A percentile compares a stretch with the other conserved stretches of the same genome.
phyloP scores from a whole-genome alignment of 2,888 invertebrate species.

The Glomeris marginata region DNA sequence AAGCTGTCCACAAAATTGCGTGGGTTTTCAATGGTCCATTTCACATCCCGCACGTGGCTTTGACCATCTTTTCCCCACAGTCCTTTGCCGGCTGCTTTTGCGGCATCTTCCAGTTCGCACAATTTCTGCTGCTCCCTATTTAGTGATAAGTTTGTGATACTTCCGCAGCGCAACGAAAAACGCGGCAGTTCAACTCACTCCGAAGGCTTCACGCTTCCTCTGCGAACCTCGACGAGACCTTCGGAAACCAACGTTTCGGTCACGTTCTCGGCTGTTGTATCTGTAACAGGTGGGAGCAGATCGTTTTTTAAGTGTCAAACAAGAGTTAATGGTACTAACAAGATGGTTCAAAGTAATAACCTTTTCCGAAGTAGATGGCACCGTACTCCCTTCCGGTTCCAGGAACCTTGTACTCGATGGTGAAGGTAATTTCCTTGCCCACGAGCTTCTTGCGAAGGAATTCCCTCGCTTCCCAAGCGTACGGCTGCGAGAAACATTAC shows the following conservation, averaged over 20 bases:
- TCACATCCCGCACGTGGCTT: constrained; percentile 66
- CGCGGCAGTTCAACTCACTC: constrained; percentile 31
- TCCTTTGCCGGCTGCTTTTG: constrained; percentile 62
- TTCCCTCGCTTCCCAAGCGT: constrained; percentile 95
- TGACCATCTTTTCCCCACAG: constrained; percentile 41
- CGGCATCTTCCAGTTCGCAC: constrained; percentile 74
- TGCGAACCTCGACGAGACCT: constrained; percentile 69
- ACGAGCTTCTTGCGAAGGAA: constrained; percentile 81
- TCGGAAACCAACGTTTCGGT: constrained; percentile 75
- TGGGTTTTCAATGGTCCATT: constrained; percentile 78
- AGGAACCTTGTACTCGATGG: constrained; percentile 58
- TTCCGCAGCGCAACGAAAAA: no score
- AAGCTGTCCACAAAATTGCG: constrained; percentile 66
- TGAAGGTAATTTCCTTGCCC: constrained; percentile 76
- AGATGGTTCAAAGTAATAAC: constrained; percentile 28
- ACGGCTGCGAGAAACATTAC: constrained; percentile 53
- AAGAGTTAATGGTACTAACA: neutral
- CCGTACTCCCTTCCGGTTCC: constrained; percentile 73
- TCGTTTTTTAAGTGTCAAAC: neutral
- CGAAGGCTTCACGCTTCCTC: constrained; percentile 26
- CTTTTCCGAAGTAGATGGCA: constrained; percentile 67
- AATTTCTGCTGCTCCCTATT: constrained; percentile 38
- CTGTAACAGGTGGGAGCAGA: constrained; percentile 31
- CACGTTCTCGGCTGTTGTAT: constrained; percentile 65
- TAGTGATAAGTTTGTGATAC: no score